phyloP scores from a whole-genome alignment of 2,888 invertebrate species.

The Clunio marinus region DNA sequence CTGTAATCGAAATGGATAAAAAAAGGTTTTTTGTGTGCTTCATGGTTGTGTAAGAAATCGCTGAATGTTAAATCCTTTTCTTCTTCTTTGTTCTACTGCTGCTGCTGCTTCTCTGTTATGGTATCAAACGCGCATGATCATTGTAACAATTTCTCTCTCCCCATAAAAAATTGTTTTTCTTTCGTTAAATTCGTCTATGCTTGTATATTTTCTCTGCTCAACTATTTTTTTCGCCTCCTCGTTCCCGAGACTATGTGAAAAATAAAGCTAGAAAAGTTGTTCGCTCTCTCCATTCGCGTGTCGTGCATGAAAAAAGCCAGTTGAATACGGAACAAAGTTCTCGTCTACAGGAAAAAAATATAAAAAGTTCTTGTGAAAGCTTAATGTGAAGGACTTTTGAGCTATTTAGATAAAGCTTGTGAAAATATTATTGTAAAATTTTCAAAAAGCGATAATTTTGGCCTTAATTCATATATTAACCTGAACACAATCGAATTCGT shows the following conservation, averaged over 20 bases:
- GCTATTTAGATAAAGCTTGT: too few relatives aligned
- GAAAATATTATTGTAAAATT: not conserved
- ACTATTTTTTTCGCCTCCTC: conserved; percentile 2
- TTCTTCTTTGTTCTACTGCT: conserved; percentile 1
- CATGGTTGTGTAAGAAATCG: conserved; percentile 4
- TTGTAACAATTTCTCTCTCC: not conserved
- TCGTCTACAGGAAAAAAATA: conserved; percentile 15
- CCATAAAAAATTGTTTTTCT: not conserved
- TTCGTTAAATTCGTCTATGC: not conserved
- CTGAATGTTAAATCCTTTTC: not conserved
- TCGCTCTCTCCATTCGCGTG: conserved; percentile 28
- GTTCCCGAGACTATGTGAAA: not conserved
- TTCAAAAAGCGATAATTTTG: conserved; percentile 20
- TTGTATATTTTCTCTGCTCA: not conserved
- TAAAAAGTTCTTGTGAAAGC: too few relatives aligned
- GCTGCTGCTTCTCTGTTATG: conserved; percentile 17
- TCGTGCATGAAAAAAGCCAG: conserved; percentile 33
- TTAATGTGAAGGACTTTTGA: too few relatives aligned
- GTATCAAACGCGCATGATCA: conserved; percentile 5
- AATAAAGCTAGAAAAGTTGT: conserved; percentile 30
- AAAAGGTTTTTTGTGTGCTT: not conserved
- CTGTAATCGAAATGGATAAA: conserved; percentile 1
- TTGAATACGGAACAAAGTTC: conserved; percentile 31
- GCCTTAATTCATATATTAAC: not conserved
- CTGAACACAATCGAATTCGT: not conserved